Evolutionary conservation across 1,140 invertebrate species (phyloP).

Genomic region (Coboldia fuscipes): DNA sequence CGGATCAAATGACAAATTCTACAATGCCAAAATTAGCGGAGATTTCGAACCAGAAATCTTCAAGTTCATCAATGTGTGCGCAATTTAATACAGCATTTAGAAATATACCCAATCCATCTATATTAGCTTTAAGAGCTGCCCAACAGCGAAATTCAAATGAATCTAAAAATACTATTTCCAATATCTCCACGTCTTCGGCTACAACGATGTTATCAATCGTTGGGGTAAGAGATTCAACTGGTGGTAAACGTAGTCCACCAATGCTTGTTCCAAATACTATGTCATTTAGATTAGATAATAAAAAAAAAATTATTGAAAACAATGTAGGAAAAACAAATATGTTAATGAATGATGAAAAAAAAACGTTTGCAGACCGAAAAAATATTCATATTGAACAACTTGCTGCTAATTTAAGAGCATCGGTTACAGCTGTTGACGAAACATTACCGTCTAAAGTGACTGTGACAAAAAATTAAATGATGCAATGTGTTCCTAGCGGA

Average conservation of each 20-base stretch:
- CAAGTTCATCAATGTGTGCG: too few relatives aligned
- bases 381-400: not conserved
- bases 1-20: too few relatives aligned
- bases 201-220: not conserved
- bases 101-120: slow-evolving; percentile 20
- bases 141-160: slow-evolving; percentile 13
- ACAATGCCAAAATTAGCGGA: too few relatives aligned
- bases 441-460: not conserved
- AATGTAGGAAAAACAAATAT: not conserved
- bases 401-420: not conserved
- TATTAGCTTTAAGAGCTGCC: slow-evolving; percentile 18
- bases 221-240: not conserved
- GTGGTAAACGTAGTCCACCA: not conserved
- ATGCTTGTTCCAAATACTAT: too few relatives aligned
- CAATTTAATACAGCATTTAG: slow-evolving; percentile 19
- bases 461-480: not conserved
- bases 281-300: not conserved
- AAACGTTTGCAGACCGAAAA: not conserved
- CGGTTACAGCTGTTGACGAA: not conserved
- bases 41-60: too few relatives aligned
- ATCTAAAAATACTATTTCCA: not conserved
- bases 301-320: not conserved
- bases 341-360: not conserved
- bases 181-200: not conserved
- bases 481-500: too few relatives aligned